Conservation (phyloP, 2,113 vertebrate species). For the Oxyruncus cristatus region DNA sequence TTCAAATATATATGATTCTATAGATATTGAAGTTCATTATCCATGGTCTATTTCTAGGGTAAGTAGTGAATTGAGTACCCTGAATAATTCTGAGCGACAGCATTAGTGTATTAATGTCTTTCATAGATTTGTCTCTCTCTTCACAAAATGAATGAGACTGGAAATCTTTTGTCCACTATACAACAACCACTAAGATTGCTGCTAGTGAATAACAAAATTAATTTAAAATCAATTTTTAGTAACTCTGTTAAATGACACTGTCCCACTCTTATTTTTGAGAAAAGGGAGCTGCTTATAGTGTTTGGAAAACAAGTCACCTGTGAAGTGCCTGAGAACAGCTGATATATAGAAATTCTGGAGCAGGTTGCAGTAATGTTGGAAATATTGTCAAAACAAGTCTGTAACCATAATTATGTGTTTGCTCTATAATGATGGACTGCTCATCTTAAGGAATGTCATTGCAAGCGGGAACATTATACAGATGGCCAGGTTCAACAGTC, state of each 20-base stretch:
- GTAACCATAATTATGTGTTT: conserved; percentile 63
- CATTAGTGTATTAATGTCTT: neutral
- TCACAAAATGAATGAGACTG: neutral
- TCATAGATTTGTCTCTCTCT: neutral
- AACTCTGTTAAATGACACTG: neutral
- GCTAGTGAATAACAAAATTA: neutral
- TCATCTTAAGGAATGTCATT: conserved; percentile 56
- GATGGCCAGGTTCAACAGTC: conserved; percentile 60
- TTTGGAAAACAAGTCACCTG: neutral
- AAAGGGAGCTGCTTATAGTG: neutral
- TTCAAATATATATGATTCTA: neutral
- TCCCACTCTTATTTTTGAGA: neutral
- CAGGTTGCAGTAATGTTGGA: conserved; percentile 42
- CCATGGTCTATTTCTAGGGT: neutral
- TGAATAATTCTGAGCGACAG: neutral
- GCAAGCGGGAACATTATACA: conserved; percentile 70
- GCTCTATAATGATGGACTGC: conserved; percentile 36
- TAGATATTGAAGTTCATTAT: neutral
- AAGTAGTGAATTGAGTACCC: neutral
- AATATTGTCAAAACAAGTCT: conserved; percentile 52
- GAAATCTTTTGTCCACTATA: neutral
- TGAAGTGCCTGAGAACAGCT: neutral
- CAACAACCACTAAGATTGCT: neutral
- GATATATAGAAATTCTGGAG: conserved; percentile 11
- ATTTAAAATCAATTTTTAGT: neutral